Conservation (phyloP, 2,113 vertebrate genomes). For the Serinus canaria region DNA sequence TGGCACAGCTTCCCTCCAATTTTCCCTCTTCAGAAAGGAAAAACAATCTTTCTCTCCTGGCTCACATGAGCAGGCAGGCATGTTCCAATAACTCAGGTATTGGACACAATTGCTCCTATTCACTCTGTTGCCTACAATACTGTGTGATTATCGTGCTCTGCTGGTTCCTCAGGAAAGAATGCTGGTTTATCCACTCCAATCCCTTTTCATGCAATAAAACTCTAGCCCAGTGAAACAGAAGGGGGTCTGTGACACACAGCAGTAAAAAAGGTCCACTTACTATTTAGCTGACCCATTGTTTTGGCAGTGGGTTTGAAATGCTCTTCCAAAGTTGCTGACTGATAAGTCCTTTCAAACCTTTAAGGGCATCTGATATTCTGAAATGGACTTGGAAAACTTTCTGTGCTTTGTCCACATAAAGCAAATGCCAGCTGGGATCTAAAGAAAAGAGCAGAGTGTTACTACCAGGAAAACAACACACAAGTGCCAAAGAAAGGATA, state of each 20-base stretch:
- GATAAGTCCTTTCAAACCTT: not conserved
- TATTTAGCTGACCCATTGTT: not conserved
- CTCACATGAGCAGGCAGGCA: slow-evolving; percentile 9
- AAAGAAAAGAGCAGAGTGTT: not conserved
- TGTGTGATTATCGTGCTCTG: not conserved
- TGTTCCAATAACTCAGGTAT: slow-evolving; percentile 36
- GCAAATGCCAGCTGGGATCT: not conserved
- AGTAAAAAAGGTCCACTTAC: not conserved
- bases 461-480: not conserved
- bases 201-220: not conserved
- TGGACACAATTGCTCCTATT: slow-evolving; percentile 9
- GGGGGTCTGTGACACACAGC: not conserved
- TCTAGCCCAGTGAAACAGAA: not conserved
- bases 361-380: not conserved
- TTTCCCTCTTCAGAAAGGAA: slow-evolving; percentile 47
- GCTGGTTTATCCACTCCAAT: not conserved
- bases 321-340: not conserved
- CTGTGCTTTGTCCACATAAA: not conserved
- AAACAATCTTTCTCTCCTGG: slow-evolving; percentile 38
- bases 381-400: not conserved
- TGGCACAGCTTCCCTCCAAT: slow-evolving; percentile 45
- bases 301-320: not conserved
- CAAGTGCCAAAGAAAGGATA: not conserved
- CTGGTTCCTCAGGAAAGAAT: not conserved
- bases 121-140: not conserved